Base-by-base conservation (phyloP, 1,140 invertebrate species). In the Chrysopa pallens region DNA sequence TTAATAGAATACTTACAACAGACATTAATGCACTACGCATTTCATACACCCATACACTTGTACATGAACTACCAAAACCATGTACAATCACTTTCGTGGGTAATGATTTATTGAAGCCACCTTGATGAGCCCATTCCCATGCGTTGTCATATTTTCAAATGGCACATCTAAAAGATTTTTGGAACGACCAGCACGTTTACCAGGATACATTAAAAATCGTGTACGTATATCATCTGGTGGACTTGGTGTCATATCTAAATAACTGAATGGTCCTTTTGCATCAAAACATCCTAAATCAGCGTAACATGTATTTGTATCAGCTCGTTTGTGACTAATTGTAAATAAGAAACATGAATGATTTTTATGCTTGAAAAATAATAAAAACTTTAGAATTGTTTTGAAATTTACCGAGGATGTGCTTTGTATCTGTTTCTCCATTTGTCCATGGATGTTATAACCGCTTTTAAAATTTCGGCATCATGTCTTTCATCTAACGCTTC, bases 201-300 rank as follows among this genome's bases (percentile, higher is more conserved):
- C 39, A 1, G 75, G 77, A 49, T 78, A 79, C 38, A 79, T 62
- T 6, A 76, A 66, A 56, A 79, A 85, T 60, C 78, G 77, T 0
- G 89, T 91, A 47, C 78, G 76, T 40, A 95, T 84, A 48, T 89
- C 84, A 55, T 88, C 78, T 0, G 86, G 91, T n/a, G 78, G 66
- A 29, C 81, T 79, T 3, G 89, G 91, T 9, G 92, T 58, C 64
- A 90, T 84, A 59, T 91, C 86, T 50, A 93, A 58, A 57, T 93
- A 93, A 44, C 84, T 81, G 59, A 92, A 95, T 0, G 88, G 85
- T 0, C 86, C 86, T 2, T 84, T 80, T 49, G 91, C 86, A 49
- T 85, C 80, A 62, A 94, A 95, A 55, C 92, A 96, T 6, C 91
- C 91, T n/a, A 94, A 68, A 42, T 89, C 82, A 3, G 75, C 76